phyloP scores from a whole-genome alignment of 2,797 vertebrate genomes.

The Macroramphosus scolopax region DNA sequence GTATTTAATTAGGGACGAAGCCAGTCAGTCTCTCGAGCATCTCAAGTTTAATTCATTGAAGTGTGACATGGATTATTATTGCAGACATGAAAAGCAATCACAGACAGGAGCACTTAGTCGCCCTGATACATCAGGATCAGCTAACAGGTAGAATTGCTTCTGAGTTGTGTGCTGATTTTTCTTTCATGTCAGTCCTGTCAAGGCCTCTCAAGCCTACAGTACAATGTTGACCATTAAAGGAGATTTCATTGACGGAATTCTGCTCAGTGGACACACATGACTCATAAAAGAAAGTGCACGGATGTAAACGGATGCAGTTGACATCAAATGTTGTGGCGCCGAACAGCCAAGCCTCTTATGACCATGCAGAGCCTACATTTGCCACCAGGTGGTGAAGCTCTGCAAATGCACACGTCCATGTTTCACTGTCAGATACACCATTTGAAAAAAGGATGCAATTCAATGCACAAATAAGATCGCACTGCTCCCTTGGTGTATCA shows the following conservation, averaged over 20 bases:
- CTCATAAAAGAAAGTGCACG: too few species aligned
- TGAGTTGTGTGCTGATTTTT: conserved; percentile 23
- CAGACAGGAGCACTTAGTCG: conserved; percentile 28
- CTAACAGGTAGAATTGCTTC: conserved; percentile 10
- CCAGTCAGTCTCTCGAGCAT: conserved; percentile 37
- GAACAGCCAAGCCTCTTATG: conserved; percentile 9
- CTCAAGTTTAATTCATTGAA: conserved; percentile 51
- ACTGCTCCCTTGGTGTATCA: conserved; percentile 10
- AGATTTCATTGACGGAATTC: too few species aligned
- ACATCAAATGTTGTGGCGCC: conserved; percentile 18
- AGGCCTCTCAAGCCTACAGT: neutral
- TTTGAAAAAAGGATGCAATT: conserved; percentile 34
- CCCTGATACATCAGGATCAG: conserved; percentile 19
- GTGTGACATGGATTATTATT: conserved; percentile 39
- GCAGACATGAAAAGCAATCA: conserved; percentile 40
- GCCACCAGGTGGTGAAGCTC: conserved; percentile 63
- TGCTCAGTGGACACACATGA: too few species aligned
- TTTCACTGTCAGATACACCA: conserved; percentile 5
- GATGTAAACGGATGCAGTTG: conserved; percentile 30
- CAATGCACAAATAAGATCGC: conserved; percentile 18
- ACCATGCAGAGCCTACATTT: conserved; percentile 40
- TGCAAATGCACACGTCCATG: conserved; percentile 25
- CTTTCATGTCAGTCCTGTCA: conserved; percentile 8
- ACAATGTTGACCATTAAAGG: conserved; percentile 18
- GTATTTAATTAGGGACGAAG: conserved; percentile 40